These are phyloP conservation scores for Spondyliosoma cantharus DNA, from an alignment of 2,797 vertebrate genomes.

Conservation along the genomic window DNA sequence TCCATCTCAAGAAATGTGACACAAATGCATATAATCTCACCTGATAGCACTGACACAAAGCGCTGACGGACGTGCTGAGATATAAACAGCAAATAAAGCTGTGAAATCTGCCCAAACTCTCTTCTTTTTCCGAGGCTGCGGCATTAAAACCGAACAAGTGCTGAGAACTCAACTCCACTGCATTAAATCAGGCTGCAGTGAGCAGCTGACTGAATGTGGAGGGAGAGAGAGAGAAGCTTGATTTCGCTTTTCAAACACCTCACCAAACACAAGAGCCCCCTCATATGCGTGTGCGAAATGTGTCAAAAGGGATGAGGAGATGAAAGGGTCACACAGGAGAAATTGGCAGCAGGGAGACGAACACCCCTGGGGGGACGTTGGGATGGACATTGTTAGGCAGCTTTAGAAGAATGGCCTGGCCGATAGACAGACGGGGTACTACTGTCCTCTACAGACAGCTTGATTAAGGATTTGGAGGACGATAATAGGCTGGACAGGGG, in stretches of 20 bases:
- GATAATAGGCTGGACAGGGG: constrained; percentile 68
- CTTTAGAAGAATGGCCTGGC: constrained; percentile 56
- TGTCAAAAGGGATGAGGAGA: constrained; percentile 57
- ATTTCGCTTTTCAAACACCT: constrained; percentile 58
- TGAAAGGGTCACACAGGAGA: constrained; percentile 64
- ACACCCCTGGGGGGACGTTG: constrained; percentile 52
- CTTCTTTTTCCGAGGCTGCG: constrained; percentile 46
- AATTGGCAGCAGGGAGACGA: constrained; percentile 53
- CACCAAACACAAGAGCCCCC: constrained; percentile 62
- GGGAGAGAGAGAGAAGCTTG: constrained; percentile 41
- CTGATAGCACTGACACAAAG: constrained; percentile 1
- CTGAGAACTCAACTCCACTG: constrained; percentile 63
- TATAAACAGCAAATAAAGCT: constrained; percentile 31
- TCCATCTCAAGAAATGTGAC: constrained; percentile 19
- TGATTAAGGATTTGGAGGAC: constrained; percentile 75
- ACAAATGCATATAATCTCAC: constrained; percentile 1
- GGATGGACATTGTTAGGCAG: constrained; percentile 69
- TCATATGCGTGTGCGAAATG: constrained; percentile 55
- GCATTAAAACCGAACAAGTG: constrained; percentile 54
- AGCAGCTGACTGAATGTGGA: constrained; percentile 50
- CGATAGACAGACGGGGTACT: constrained; percentile 33
- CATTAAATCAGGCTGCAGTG: constrained; percentile 71
- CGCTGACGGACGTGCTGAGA: constrained; percentile 2
- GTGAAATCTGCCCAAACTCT: constrained; percentile 49
- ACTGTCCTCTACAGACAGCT: constrained; percentile 68